These are phyloP conservation scores for Phoxinus phoxinus DNA, from an alignment of 2,113 vertebrate genomes.

Conservation along the genomic window DNA sequence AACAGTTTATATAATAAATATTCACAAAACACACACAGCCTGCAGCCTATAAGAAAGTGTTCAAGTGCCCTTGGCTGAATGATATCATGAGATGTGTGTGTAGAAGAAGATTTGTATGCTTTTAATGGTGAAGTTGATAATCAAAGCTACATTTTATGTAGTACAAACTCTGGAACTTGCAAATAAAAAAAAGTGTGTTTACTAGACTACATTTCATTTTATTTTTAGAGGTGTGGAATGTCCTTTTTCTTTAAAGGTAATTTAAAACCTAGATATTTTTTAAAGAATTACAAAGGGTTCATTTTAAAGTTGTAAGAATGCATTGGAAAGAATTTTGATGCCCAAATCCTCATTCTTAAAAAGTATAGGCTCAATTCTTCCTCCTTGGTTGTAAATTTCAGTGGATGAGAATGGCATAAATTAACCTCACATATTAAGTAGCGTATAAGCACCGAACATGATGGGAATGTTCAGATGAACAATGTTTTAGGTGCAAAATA, in stretches of 20 bases:
- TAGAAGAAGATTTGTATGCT: slow-evolving; percentile 44
- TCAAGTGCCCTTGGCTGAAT: slow-evolving; percentile 59
- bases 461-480: not conserved
- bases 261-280: slow-evolving; percentile 3
- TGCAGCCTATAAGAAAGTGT: slow-evolving; percentile 38
- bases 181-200: slow-evolving; percentile 49
- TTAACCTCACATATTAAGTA: not conserved
- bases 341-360: slow-evolving; percentile 10
- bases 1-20: slow-evolving; percentile 10
- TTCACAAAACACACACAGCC: slow-evolving; percentile 23
- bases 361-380: not conserved
- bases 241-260: not conserved
- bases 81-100: slow-evolving; percentile 46
- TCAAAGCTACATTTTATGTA: slow-evolving; percentile 51
- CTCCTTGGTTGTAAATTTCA: not conserved
- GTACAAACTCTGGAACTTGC: slow-evolving; percentile 48
- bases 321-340: not conserved
- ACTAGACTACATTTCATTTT: slow-evolving; percentile 22
- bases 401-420: not conserved
- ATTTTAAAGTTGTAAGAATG: slow-evolving; percentile 22
- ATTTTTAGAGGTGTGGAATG: not conserved
- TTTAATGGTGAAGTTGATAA: slow-evolving; percentile 50
- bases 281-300: not conserved
- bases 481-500: slow-evolving; percentile 28
- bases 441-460: slow-evolving; percentile 5